phyloP scores from a whole-genome alignment of 2,797 vertebrate species.

The Oreochromis grahami region DNA sequence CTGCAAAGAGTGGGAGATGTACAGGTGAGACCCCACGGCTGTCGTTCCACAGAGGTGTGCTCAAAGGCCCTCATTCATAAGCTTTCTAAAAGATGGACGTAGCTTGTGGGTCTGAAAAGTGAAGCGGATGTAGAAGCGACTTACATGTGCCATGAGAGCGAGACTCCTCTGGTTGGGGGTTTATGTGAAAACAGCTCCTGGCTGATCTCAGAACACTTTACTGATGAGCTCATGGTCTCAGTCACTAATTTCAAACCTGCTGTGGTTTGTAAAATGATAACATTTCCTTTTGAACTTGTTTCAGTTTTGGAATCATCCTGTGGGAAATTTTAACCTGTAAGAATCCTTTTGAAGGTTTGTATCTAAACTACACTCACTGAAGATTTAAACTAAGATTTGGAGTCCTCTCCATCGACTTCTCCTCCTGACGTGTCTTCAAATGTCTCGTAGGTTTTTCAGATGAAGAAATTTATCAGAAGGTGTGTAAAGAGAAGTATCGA shows the following conservation, averaged over 20 bases:
- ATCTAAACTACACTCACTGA: neutral
- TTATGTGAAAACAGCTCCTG: neutral
- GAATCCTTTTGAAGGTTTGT: slow-evolving; percentile 47
- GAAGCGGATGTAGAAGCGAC: neutral
- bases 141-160: neutral
- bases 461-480: slow-evolving; percentile 64
- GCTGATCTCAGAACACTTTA: neutral
- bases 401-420: neutral
- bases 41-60: neutral
- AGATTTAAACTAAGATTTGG: neutral
- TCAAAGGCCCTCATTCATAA: neutral
- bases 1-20: slow-evolving; percentile 82
- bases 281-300: neutral
- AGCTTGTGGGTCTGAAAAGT: neutral
- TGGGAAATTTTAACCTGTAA: slow-evolving; percentile 84
- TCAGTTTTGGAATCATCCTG: slow-evolving; percentile 87
- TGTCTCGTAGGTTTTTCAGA: slow-evolving; percentile 49
- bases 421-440: neutral
- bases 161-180: neutral
- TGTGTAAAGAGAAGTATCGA: slow-evolving; percentile 29
- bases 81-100: no score
- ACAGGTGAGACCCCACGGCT: slow-evolving; percentile 75
- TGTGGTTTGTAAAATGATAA: neutral
- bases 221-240: neutral
- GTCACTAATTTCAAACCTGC: neutral